Conservation (phyloP, 2,888 invertebrate genomes). For the Drosophila percnosoma region DNA sequence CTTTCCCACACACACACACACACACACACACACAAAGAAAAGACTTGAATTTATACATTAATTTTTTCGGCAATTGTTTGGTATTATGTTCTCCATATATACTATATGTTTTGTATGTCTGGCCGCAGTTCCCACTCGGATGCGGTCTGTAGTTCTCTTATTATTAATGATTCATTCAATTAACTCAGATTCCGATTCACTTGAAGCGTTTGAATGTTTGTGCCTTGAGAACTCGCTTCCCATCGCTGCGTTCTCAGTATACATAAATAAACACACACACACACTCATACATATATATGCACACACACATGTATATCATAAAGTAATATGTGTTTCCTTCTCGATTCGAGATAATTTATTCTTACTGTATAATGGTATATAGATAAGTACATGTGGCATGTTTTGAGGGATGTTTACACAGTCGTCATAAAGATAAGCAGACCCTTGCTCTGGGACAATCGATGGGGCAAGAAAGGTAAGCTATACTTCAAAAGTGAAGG, state of each 20-base stretch:
- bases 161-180: slow-evolving; percentile 83
- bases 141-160: slow-evolving; percentile 55
- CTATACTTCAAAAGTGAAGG: neutral
- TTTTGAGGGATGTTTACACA: slow-evolving; percentile 29
- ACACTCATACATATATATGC: neutral
- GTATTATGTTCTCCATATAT: slow-evolving; percentile 21
- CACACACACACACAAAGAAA: slow-evolving; percentile 44
- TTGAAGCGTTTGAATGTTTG: slow-evolving; percentile 61
- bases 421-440: slow-evolving; percentile 27
- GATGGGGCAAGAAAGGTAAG: neutral
- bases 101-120: slow-evolving; percentile 28
- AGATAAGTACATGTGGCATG: slow-evolving; percentile 3
- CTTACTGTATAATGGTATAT: neutral
- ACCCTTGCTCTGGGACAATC: neutral
- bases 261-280: slow-evolving; percentile 41
- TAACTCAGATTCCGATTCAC: slow-evolving; percentile 77
- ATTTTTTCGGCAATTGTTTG: slow-evolving; percentile 73
- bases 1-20: slow-evolving; percentile 24
- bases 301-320: slow-evolving; percentile 24
- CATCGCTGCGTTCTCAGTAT: slow-evolving; percentile 37
- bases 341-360: slow-evolving; percentile 18
- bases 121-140: slow-evolving; percentile 49
- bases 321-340: slow-evolving; percentile 12
- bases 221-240: slow-evolving; percentile 68
- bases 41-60: slow-evolving; percentile 64